These are phyloP conservation scores for Gambusia yucatana DNA, from an alignment of 2,797 vertebrate species.

Conservation along the genomic window DNA sequence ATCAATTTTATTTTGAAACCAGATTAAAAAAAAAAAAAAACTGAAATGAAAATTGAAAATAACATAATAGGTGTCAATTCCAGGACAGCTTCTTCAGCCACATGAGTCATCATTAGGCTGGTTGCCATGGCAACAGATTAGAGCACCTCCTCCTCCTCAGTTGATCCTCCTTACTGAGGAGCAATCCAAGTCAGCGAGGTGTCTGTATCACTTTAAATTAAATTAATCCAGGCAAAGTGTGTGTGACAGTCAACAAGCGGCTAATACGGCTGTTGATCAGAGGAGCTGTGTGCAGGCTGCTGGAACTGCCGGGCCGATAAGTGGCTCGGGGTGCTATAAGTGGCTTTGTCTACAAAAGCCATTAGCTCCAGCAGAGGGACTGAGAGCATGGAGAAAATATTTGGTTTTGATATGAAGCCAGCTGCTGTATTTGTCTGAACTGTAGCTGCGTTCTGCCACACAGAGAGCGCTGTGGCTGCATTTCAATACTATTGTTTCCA, in stretches of 20 bases:
- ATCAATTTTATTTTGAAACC: neutral
- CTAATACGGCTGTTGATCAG: constrained; percentile 55
- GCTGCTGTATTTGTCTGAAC: constrained; percentile 29
- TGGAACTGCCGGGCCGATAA: constrained; percentile 39
- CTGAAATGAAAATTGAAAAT: neutral
- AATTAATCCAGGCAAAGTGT: constrained; percentile 35
- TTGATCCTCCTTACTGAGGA: constrained; percentile 67
- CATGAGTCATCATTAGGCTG: constrained; percentile 20
- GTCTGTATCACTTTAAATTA: constrained; percentile 49
- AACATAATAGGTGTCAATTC: neutral
- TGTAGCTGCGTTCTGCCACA: constrained; percentile 17
- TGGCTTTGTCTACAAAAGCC: constrained; percentile 44
- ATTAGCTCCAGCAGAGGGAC: constrained; percentile 18
- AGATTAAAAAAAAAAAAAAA: neutral
- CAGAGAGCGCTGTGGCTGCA: constrained; percentile 9
- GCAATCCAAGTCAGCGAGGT: constrained; percentile 45
- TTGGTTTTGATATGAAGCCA: constrained; percentile 34
- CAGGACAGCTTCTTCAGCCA: neutral
- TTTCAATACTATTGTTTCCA: constrained; percentile 68
- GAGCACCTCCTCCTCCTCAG: constrained; percentile 6
- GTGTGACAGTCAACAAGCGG: constrained; percentile 38
- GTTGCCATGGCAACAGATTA: constrained; percentile 65
- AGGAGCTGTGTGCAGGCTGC: constrained; percentile 38
- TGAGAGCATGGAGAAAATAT: constrained; percentile 28
- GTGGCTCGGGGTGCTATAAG: constrained; percentile 47